Evolutionary conservation across 2,113 vertebrate genomes (phyloP).

Genomic region (human (Homo sapiens)): DNA sequence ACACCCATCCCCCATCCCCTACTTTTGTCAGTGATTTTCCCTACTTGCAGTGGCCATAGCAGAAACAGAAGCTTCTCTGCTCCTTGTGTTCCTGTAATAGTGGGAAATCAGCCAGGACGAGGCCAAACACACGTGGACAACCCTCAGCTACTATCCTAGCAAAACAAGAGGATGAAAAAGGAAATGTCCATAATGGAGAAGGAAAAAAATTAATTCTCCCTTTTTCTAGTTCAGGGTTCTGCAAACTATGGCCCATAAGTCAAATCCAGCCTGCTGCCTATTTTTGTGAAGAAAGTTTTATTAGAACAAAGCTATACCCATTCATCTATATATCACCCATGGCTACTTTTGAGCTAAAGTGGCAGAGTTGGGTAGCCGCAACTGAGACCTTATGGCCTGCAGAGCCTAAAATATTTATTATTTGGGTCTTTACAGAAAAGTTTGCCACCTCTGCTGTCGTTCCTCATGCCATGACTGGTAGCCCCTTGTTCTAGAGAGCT

Average conservation of each 20-base stretch:
- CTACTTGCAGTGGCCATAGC: background rate
- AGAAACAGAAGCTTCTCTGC: background rate
- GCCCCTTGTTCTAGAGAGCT: constrained; percentile 4
- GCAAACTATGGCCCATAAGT: background rate
- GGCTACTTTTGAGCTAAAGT: background rate
- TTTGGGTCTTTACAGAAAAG: background rate
- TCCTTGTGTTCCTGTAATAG: background rate
- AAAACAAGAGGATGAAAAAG: background rate
- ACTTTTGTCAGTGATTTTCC: background rate
- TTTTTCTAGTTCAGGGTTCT: background rate
- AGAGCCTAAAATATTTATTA: background rate
- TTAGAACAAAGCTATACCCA: background rate
- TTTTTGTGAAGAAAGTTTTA: constrained; percentile 5
- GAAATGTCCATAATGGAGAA: background rate
- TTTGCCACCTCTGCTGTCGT: too few species aligned
- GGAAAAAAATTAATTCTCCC: background rate
- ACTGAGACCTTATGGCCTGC: background rate
- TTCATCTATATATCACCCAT: background rate
- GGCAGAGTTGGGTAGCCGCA: background rate
- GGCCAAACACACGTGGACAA: background rate
- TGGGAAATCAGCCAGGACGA: background rate
- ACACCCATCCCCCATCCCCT: background rate
- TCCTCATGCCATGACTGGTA: background rate
- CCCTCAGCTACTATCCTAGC: background rate
- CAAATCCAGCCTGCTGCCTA: background rate